Conservation (phyloP, 2,113 vertebrate genomes). For the Ictidomys tridecemlineatus region DNA sequence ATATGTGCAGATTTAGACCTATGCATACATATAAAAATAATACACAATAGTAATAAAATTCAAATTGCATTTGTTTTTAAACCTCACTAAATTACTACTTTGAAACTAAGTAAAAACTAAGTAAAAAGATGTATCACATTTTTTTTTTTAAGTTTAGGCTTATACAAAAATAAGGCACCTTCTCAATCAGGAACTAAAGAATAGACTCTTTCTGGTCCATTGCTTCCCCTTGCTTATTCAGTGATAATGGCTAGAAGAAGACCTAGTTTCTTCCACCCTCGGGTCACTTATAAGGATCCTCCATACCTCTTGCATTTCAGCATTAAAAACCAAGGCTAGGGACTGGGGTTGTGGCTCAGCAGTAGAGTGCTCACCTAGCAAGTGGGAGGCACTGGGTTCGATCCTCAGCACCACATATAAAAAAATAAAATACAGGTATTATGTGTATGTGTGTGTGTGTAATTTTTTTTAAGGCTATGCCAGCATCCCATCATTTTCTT, state of each 20-base stretch:
- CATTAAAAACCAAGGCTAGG: neutral
- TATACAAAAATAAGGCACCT: neutral
- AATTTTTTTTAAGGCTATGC: too few relatives aligned
- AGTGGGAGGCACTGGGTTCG: too few relatives aligned
- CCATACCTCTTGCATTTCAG: neutral
- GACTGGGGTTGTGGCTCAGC: too few relatives aligned
- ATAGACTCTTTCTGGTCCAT: neutral
- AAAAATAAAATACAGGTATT: too few relatives aligned
- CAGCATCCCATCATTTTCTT: neutral
- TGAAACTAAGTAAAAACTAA: slow-evolving; percentile 11
- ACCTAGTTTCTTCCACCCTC: neutral
- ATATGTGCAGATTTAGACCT: neutral
- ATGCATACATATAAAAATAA: neutral
- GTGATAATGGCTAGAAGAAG: neutral
- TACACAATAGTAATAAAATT: neutral
- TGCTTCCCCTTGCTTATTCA: neutral
- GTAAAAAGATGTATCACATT: neutral
- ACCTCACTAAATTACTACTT: slow-evolving; percentile 35
- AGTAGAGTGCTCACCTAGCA: too few relatives aligned
- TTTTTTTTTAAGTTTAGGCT: neutral
- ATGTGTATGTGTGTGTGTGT: too few relatives aligned
- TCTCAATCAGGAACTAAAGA: slow-evolving; percentile 36
- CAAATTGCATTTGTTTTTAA: slow-evolving; percentile 26
- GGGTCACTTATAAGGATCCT: neutral
- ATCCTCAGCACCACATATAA: too few relatives aligned